Conservation (phyloP, 1,140 invertebrate genomes). For the Lordiphosa mommai region DNA sequence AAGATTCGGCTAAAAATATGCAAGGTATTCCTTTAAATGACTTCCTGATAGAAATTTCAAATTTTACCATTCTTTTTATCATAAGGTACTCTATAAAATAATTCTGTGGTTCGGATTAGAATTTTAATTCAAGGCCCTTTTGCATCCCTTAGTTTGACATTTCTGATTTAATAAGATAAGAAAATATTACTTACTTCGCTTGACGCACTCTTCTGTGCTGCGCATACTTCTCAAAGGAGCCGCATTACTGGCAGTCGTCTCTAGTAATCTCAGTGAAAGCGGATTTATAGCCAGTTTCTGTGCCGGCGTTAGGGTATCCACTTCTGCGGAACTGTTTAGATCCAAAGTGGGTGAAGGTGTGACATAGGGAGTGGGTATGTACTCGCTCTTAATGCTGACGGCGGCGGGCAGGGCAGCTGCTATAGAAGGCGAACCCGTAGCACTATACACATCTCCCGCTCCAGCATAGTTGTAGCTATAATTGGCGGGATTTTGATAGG, state of each 20-base stretch:
- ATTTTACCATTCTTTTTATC: no score
- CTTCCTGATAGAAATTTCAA: no score
- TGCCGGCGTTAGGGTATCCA: constrained; percentile 47
- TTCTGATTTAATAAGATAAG: no score
- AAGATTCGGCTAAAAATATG: no score
- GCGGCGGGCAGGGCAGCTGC: constrained; percentile 15
- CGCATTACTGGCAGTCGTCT: constrained; percentile 31
- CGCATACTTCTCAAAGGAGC: constrained; percentile 28
- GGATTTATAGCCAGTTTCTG: constrained; percentile 35
- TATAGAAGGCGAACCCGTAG: not conserved
- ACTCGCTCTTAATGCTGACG: constrained; percentile 56
- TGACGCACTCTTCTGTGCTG: constrained; percentile 21
- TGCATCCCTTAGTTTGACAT: no score
- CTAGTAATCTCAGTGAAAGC: constrained; percentile 43
- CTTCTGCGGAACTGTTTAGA: constrained; percentile 70
- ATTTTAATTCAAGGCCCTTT: no score
- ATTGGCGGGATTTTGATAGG: constrained; percentile 48
- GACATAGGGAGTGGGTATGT: constrained; percentile 73
- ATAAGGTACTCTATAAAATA: no score
- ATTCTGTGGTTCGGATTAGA: no score
- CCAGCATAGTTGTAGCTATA: constrained; percentile 56
- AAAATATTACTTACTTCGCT: constrained; percentile 67
- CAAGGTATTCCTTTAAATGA: no score
- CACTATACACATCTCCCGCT: constrained; percentile 31
- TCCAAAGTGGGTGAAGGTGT: constrained; percentile 75